Evolutionary conservation across 2,797 vertebrate genomes (phyloP).

Genomic region (Sebastes trivittatus): DNA sequence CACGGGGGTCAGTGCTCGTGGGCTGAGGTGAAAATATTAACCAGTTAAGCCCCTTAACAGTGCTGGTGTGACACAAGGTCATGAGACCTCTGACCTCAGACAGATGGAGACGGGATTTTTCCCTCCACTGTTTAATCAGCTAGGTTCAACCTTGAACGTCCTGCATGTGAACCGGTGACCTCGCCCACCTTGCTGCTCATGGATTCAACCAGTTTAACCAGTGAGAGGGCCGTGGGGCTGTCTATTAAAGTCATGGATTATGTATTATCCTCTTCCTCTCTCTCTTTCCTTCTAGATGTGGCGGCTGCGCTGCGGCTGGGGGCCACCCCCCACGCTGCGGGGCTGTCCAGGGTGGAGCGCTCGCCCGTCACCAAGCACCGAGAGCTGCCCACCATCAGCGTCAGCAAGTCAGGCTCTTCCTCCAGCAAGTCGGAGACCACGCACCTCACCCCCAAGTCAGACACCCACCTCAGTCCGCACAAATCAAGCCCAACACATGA

Average conservation of each 20-base stretch:
- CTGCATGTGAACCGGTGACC: slow-evolving; percentile 66
- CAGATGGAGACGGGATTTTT: slow-evolving; percentile 78
- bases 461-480: slow-evolving; percentile 88
- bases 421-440: slow-evolving; percentile 90
- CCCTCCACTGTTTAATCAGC: slow-evolving; percentile 72
- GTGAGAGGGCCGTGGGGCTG: slow-evolving; percentile 4
- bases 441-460: slow-evolving; percentile 84
- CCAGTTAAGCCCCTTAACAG: slow-evolving; percentile 73
- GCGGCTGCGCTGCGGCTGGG: slow-evolving; percentile 71
- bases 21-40: slow-evolving; percentile 36
- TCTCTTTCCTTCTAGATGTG: slow-evolving; percentile 72
- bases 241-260: slow-evolving; percentile 39
- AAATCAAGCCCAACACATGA: slow-evolving; percentile 94
- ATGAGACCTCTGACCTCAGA: slow-evolving; percentile 64
- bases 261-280: slow-evolving; percentile 25
- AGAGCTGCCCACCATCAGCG: slow-evolving; percentile 79
- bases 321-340: slow-evolving; percentile 75
- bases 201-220: slow-evolving; percentile 49
- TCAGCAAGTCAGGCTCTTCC: slow-evolving; percentile 85
- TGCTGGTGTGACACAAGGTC: slow-evolving; percentile 62
- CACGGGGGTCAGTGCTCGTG: slow-evolving; percentile 28
- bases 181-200: slow-evolving; percentile 43
- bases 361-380: slow-evolving; percentile 78
- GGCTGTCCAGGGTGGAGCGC: slow-evolving; percentile 73
- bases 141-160: slow-evolving; percentile 71